Percentiles rank a stretch among this genome's conserved stretches.
Conservation (phyloP, 2,888 invertebrate genomes). For the Drosophila subsilvestris region DNA sequence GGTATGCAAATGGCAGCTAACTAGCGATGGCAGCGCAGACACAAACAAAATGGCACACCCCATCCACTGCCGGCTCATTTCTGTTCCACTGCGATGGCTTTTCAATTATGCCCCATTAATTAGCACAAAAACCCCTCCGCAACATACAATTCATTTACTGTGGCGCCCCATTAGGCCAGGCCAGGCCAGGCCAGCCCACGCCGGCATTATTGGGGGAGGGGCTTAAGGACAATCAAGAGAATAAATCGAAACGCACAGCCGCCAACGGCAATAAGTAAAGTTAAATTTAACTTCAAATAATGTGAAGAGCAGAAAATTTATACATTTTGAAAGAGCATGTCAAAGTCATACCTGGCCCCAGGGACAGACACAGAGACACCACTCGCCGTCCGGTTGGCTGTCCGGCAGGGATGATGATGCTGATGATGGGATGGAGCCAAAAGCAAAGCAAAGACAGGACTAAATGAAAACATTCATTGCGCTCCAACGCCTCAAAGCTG, state of each 20-base stretch:
- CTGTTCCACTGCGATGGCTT: constrained; percentile 34
- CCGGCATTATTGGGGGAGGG: background rate
- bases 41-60: constrained; percentile 35
- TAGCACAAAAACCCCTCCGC: constrained; percentile 8
- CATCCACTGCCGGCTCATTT: constrained; percentile 20
- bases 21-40: constrained; percentile 30
- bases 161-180: constrained; percentile 26
- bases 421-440: background rate
- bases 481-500: constrained; percentile 40
- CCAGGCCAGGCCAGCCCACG: background rate
- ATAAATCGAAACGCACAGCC: constrained; percentile 6
- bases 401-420: background rate
- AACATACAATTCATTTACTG: constrained; percentile 32
- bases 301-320: constrained; percentile 3
- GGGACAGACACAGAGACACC: background rate
- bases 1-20: constrained; percentile 56
- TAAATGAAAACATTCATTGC: constrained; percentile 20
- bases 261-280: background rate
- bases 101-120: constrained; percentile 45
- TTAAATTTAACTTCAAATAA: constrained; percentile 13
- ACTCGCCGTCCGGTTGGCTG: constrained; percentile 4
- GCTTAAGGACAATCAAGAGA: background rate
- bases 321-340: constrained; percentile 42
- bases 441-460: background rate
- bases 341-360: constrained; percentile 30